Conservation (phyloP, 2,113 vertebrate species). For the Podarcis raffonei region DNA sequence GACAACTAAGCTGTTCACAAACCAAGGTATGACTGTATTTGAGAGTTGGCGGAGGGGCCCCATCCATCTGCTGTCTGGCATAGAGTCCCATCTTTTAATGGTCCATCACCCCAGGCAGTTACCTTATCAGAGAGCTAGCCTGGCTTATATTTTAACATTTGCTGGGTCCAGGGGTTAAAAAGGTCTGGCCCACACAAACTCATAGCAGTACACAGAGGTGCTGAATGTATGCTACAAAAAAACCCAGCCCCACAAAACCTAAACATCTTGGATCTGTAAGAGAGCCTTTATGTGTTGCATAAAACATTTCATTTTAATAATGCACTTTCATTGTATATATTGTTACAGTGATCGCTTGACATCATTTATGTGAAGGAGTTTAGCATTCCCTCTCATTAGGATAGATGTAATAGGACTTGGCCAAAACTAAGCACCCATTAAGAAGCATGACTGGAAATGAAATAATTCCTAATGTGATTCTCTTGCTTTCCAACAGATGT, state of each 20-base stretch:
- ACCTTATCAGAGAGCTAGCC: too few species aligned
- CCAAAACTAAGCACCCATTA: rapidly evolving
- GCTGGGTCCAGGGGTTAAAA: too few species aligned
- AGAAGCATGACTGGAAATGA: rapidly evolving
- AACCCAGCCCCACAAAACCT: too few species aligned
- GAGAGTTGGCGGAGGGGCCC: too few species aligned
- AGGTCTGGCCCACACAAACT: too few species aligned
- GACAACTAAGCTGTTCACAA: too few species aligned
- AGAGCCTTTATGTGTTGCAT: background rate
- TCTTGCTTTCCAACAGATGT: rapidly evolving
- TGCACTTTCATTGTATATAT: background rate
- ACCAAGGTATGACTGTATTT: too few species aligned
- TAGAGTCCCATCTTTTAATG: too few species aligned
- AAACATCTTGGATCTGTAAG: background rate
- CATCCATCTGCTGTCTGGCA: too few species aligned
- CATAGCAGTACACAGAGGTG: too few species aligned
- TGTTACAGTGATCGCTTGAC: background rate
- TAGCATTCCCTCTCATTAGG: background rate
- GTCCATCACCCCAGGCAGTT: too few species aligned
- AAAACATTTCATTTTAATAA: constrained; percentile 46
- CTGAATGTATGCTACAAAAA: background rate
- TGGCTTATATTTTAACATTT: too few species aligned
- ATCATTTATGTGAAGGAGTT: rapidly evolving
- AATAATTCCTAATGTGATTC: rapidly evolving
- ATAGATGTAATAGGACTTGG: background rate